Conservation (phyloP, 2,113 vertebrate species). For the Crypturellus undulatus region DNA sequence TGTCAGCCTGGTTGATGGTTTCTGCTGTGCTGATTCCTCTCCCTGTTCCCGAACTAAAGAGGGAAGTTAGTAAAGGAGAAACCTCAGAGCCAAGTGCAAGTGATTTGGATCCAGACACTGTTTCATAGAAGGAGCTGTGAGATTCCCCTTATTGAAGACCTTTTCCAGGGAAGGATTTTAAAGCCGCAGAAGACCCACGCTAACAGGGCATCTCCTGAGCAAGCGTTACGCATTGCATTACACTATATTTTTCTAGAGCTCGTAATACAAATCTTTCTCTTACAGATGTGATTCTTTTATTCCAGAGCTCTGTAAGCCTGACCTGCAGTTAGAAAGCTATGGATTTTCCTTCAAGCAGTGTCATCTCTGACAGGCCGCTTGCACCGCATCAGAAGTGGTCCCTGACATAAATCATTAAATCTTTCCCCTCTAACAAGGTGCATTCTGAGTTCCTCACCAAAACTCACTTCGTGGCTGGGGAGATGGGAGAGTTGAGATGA, state of each 20-base stretch:
- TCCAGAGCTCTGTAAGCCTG: neutral
- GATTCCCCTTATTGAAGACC: neutral
- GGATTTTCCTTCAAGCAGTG: neutral
- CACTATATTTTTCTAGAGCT: neutral
- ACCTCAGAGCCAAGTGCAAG: neutral
- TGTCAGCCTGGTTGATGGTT: neutral
- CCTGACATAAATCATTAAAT: neutral
- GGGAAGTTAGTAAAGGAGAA: neutral
- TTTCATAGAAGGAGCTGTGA: neutral
- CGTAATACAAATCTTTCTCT: neutral
- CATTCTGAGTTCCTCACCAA: neutral
- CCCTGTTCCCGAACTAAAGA: neutral
- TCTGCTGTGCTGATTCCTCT: neutral
- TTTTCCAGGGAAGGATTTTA: neutral
- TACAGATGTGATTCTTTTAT: neutral
- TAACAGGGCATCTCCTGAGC: neutral
- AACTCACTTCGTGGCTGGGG: too few relatives aligned
- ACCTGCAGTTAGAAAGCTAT: neutral
- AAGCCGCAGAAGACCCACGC: neutral
- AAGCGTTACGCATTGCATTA: accelerated
- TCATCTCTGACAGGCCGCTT: neutral
- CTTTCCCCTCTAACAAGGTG: neutral
- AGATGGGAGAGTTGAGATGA: too few relatives aligned
- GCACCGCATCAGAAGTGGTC: neutral
- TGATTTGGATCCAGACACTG: neutral